Conservation (phyloP, 2,888 invertebrate genomes). For the Xylocampa areola region DNA sequence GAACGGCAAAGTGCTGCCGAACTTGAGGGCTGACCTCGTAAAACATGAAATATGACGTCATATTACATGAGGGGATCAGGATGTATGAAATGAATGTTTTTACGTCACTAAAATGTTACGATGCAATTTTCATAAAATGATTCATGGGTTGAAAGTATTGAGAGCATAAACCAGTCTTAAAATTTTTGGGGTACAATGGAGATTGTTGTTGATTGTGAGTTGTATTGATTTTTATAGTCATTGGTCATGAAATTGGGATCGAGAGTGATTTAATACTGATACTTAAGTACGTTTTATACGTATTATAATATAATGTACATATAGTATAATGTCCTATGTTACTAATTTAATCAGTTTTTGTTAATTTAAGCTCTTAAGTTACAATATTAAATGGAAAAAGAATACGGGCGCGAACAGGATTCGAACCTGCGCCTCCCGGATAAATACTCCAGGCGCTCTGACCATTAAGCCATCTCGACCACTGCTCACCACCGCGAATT, state of each 20-base stretch:
- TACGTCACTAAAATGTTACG: slow-evolving; percentile 58
- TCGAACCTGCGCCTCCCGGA: too few relatives aligned
- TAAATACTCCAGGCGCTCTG: too few relatives aligned
- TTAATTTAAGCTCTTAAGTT: too few relatives aligned
- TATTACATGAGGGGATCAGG: slow-evolving; percentile 51
- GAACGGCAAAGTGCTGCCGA: slow-evolving; percentile 35
- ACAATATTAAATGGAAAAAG: too few relatives aligned
- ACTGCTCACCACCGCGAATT: too few relatives aligned
- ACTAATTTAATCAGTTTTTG: too few relatives aligned
- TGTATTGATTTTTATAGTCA: slow-evolving; percentile 7
- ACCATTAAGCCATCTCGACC: too few relatives aligned
- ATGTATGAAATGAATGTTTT: slow-evolving; percentile 61
- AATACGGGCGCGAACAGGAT: too few relatives aligned
- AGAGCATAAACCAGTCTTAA: slow-evolving; percentile 16
- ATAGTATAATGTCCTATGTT: too few relatives aligned
- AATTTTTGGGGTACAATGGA: not conserved
- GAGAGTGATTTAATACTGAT: not conserved
- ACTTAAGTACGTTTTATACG: too few relatives aligned
- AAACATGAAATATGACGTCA: slow-evolving; percentile 59
- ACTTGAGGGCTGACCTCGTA: slow-evolving; percentile 49
- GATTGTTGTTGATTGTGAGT: too few relatives aligned
- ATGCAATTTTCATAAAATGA: slow-evolving; percentile 61
- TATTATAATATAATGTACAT: too few relatives aligned
- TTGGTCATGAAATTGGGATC: not conserved
- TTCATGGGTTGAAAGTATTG: slow-evolving; percentile 28